These are phyloP conservation scores for Cassiopea xamachana DNA, from an alignment of 30 jellyfish, hydroid and myxozoan species.

Conservation along the genomic window DNA sequence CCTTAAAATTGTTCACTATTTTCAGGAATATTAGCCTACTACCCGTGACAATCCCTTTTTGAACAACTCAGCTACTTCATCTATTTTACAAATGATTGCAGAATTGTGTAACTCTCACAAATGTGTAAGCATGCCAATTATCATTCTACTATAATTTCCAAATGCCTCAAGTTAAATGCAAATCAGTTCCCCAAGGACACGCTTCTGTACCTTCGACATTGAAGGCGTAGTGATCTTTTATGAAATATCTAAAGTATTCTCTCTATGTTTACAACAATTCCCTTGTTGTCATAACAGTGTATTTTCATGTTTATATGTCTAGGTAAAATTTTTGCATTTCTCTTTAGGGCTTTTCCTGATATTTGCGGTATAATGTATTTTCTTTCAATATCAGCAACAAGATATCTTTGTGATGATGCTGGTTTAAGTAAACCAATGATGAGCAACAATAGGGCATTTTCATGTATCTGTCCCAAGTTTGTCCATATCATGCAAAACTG, in stretches of 20 bases:
- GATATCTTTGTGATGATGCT: constrained; percentile 48
- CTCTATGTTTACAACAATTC: constrained; percentile 10
- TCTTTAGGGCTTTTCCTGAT: constrained; percentile 26
- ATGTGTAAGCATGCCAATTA: background rate
- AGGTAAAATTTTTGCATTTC: background rate
- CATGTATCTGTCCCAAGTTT: constrained; percentile 36
- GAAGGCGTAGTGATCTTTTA: constrained; percentile 11
- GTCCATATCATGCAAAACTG: constrained; percentile 20
- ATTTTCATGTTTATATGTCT: background rate
- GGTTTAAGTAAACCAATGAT: constrained; percentile 59
- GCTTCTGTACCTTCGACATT: constrained; percentile 7
- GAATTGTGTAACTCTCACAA: background rate
- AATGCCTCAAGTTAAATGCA: background rate
- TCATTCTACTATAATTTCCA: constrained; percentile 15
- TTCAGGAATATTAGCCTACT: background rate
- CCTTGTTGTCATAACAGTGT: constrained; percentile 1
- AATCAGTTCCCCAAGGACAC: constrained; percentile 30
- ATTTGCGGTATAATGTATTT: constrained; percentile 18
- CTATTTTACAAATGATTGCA: background rate
- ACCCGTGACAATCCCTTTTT: constrained; percentile 2
- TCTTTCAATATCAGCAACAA: constrained; percentile 58
- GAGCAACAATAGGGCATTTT: constrained; percentile 73
- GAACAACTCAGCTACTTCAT: background rate
- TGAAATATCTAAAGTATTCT: background rate
- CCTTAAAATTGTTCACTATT: background rate